Conservation (phyloP, 1,140 invertebrate species). For the Zaprionus inermis region DNA sequence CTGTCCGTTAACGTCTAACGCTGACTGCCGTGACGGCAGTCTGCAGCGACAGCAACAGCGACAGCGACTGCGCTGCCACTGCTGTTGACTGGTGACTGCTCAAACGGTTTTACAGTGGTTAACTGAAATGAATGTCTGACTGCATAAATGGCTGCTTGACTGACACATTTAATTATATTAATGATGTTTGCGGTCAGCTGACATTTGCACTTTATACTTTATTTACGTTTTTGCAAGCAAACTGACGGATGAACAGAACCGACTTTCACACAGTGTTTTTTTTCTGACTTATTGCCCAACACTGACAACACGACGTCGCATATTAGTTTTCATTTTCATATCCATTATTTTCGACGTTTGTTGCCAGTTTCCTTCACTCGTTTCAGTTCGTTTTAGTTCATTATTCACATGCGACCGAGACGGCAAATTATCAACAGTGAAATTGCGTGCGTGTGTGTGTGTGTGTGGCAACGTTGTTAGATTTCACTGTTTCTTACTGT, state of each 20-base stretch:
- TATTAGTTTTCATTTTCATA: constrained; percentile 59
- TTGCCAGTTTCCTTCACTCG: neutral
- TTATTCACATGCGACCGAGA: constrained; percentile 78
- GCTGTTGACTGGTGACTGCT: constrained; percentile 19
- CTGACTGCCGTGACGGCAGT: constrained; percentile 2
- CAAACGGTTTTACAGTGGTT: constrained; percentile 51
- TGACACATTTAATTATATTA: constrained; percentile 84
- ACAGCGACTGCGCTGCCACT: constrained; percentile 3
- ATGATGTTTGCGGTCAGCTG: constrained; percentile 83
- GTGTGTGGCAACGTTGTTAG: constrained; percentile 37
- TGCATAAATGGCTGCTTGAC: constrained; percentile 81
- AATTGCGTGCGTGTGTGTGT: constrained; percentile 21
- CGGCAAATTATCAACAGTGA: constrained; percentile 74
- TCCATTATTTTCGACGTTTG: neutral
- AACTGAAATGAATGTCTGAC: constrained; percentile 76
- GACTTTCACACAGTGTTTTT: constrained; percentile 44
- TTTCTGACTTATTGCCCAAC: constrained; percentile 69
- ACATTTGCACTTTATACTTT: constrained; percentile 84
- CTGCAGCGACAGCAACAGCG: constrained; percentile 10
- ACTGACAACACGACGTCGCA: constrained; percentile 40
- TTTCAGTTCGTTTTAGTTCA: constrained; percentile 49
- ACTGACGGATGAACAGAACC: constrained; percentile 44
- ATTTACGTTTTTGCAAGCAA: constrained; percentile 61
- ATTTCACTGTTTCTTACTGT: constrained; percentile 35
- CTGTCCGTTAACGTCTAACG: constrained; percentile 24